Percentiles rank a stretch among this genome's conserved stretches.
phyloP scores from a whole-genome alignment of 2,888 invertebrate species.

The Ommatoiulus sabulosus region DNA sequence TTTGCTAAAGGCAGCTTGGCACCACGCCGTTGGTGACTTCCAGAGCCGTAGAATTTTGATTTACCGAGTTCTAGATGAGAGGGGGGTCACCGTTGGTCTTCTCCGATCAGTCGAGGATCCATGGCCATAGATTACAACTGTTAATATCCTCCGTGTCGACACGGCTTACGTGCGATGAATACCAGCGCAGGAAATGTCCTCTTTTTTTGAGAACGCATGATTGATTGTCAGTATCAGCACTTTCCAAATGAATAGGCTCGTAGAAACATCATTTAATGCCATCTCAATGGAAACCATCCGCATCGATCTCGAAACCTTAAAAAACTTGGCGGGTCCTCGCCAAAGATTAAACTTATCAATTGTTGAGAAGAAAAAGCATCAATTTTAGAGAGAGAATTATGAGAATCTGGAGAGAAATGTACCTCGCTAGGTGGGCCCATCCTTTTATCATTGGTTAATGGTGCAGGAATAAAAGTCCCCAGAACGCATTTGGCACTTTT shows the following conservation, averaged over 20 bases:
- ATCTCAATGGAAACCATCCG: constrained; percentile 23
- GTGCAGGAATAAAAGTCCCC: background rate
- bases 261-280: constrained; percentile 38
- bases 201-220: background rate
- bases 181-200: background rate
- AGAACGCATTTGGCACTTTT: background rate
- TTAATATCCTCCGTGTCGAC: constrained; percentile 43
- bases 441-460: constrained; percentile 31
- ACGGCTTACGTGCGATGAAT: constrained; percentile 18
- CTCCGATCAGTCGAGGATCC: background rate
- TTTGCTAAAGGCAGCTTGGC: background rate
- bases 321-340: constrained; percentile 18
- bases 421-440: background rate
- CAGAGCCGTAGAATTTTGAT: background rate
- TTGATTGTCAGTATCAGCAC: constrained; percentile 47
- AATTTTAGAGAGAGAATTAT: background rate
- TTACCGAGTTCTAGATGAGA: background rate
- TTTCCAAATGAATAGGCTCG: constrained; percentile 38
- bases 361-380: background rate
- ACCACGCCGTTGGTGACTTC: background rate
- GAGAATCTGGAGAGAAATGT: constrained; percentile 5
- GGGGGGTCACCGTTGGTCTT: background rate
- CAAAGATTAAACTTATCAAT: constrained; percentile 42
- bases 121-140: constrained; percentile 46
- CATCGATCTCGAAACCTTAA: constrained; percentile 37